Conservation (phyloP, 2,113 vertebrate species). For the Chroicocephalus ridibundus region DNA sequence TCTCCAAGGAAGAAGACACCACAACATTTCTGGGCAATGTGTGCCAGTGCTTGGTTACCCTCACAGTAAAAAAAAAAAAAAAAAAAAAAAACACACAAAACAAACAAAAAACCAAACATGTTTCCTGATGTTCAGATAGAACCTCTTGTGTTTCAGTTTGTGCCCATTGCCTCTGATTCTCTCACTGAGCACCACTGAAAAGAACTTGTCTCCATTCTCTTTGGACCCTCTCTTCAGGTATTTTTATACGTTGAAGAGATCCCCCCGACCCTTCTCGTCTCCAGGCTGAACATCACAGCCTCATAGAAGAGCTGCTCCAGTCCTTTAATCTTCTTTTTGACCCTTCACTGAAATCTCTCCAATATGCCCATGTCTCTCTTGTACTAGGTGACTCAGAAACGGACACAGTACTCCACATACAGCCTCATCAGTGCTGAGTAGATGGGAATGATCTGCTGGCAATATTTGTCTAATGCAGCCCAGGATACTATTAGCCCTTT, state of each 20-base stretch:
- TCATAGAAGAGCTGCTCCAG: not conserved
- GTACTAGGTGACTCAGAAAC: not conserved
- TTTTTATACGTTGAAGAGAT: not conserved
- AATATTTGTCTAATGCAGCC: not conserved
- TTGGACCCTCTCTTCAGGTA: not conserved
- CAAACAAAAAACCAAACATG: not conserved
- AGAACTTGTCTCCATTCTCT: not conserved
- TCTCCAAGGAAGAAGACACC: not conserved
- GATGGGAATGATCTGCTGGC: not conserved
- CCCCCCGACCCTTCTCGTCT: not conserved
- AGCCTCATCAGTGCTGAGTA: not conserved
- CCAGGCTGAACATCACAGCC: not conserved
- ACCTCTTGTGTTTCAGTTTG: not conserved
- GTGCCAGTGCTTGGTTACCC: not conserved
- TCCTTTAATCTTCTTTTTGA: not conserved
- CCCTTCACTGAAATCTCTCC: not conserved
- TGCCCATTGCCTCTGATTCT: not conserved
- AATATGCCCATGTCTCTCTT: not conserved
- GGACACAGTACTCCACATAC: not conserved
- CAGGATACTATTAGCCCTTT: not conserved
- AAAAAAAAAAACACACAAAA: not conserved
- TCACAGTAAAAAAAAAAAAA: not conserved
- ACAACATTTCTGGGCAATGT: not conserved
- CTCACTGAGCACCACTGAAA: not conserved
- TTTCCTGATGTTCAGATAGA: not conserved